Conservation (phyloP, 2,797 vertebrate species). For the Lagorchestes hirsutus region DNA sequence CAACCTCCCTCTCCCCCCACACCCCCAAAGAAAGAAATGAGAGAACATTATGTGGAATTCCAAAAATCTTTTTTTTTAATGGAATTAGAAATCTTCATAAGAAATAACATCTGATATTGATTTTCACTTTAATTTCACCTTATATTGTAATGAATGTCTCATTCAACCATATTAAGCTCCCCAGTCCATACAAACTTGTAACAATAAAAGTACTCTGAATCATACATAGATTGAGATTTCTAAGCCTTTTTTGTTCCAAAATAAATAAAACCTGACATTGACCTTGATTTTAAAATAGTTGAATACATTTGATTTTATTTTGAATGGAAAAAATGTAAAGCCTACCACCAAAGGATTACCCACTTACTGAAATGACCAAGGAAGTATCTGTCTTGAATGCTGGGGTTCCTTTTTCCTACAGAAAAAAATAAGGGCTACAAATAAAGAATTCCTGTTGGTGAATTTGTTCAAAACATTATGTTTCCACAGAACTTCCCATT, state of each 20-base stretch:
- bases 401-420: conserved; percentile 55
- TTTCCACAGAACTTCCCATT: conserved; percentile 69
- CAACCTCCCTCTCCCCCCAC: neutral
- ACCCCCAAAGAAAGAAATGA: neutral
- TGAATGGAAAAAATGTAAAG: conserved; percentile 46
- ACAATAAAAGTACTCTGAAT: conserved; percentile 28
- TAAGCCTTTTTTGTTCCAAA: conserved; percentile 39
- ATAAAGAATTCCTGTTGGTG: conserved; percentile 61
- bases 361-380: conserved; percentile 58
- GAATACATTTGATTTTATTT: conserved; percentile 59
- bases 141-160: conserved; percentile 45
- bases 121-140: conserved; percentile 50
- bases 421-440: conserved; percentile 55
- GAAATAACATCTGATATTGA: conserved; percentile 16
- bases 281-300: conserved; percentile 61
- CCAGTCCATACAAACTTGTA: conserved; percentile 7
- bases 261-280: conserved; percentile 50
- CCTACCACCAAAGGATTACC: neutral
- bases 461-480: conserved; percentile 65
- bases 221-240: conserved; percentile 22
- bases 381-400: conserved; percentile 54
- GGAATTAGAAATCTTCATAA: conserved; percentile 14
- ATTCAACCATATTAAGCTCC: conserved; percentile 12
- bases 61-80: conserved; percentile 25
- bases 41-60: conserved; percentile 19